Conservation (phyloP, 2,113 vertebrate genomes). For the Enhydra lutris region DNA sequence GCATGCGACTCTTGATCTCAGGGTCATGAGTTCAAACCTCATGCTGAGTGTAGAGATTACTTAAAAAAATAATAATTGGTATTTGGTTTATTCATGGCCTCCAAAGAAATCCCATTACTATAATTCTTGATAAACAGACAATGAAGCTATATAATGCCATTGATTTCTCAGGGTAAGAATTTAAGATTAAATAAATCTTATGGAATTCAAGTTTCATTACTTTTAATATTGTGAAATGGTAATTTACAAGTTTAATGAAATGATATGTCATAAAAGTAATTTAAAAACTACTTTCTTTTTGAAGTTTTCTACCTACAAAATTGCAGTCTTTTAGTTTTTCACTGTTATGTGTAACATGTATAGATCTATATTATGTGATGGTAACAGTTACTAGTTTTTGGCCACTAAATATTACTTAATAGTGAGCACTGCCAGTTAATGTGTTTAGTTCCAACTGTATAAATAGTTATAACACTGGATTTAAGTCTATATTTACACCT, state of each 20-base stretch:
- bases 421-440: not conserved
- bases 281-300: not conserved
- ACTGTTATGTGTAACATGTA: not conserved
- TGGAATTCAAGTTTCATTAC: not conserved
- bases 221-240: not conserved
- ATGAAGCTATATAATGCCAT: not conserved
- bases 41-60: too few relatives aligned
- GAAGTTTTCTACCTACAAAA: not conserved
- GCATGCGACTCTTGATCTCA: too few relatives aligned
- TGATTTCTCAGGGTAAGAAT: not conserved
- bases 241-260: not conserved
- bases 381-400: not conserved
- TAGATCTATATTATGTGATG: not conserved
- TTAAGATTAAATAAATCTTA: not conserved
- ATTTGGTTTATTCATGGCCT: not conserved
- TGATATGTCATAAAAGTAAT: not conserved
- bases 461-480: not conserved
- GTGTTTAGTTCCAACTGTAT: not conserved
- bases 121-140: not conserved
- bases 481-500: not conserved
- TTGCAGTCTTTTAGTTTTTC: not conserved
- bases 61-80: not conserved
- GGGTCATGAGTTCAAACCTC: too few relatives aligned
- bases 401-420: not conserved
- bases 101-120: not conserved